These are phyloP conservation scores for Darevskia nairensis DNA, from an alignment of 2,797 vertebrate genomes.

Conservation along the genomic window DNA sequence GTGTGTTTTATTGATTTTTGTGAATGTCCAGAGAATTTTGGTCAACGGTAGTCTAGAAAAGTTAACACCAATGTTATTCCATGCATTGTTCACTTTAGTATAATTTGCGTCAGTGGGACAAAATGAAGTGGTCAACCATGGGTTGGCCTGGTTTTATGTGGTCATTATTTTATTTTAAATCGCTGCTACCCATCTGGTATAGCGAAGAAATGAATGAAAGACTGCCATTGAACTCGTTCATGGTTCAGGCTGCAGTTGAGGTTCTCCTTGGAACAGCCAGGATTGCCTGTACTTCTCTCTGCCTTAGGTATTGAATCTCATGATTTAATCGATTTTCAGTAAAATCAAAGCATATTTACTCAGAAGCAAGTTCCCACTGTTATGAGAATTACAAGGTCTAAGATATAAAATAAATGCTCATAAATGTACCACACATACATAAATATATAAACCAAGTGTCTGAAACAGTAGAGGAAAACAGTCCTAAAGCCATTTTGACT, in stretches of 20 bases:
- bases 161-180: background rate
- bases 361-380: background rate
- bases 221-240: background rate
- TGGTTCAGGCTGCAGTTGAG: constrained; percentile 19
- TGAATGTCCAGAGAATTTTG: too few species aligned
- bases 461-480: too few species aligned
- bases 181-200: background rate
- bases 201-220: background rate
- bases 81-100: background rate
- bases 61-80: too few species aligned
- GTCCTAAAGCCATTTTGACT: too few species aligned
- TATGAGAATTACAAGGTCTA: too few species aligned
- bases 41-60: too few species aligned
- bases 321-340: constrained; percentile 16
- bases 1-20: too few species aligned
- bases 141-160: background rate
- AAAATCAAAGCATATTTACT: background rate
- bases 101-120: background rate
- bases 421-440: too few species aligned
- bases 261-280: background rate
- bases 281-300: background rate
- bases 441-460: too few species aligned
- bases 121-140: constrained; percentile 5
- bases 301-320: constrained; percentile 35
- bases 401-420: too few species aligned